Conservation (phyloP, 2,888 invertebrate genomes). For the Molorchus minor region DNA sequence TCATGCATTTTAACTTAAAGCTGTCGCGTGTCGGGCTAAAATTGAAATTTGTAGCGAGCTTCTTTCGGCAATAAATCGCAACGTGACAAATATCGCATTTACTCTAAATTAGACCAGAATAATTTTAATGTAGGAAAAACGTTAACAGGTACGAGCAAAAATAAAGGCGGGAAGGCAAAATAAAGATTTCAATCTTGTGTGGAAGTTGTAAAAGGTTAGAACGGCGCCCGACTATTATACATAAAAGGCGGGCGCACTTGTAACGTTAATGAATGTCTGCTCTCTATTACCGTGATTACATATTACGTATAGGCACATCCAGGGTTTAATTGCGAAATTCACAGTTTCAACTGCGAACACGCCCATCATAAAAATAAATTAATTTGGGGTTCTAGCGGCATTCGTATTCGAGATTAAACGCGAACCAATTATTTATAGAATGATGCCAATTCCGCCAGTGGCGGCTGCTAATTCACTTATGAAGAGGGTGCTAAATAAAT, state of each 20-base stretch:
- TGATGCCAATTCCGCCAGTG: constrained; percentile 33
- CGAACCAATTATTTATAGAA: constrained; percentile 43
- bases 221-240: constrained; percentile 46
- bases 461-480: too few species aligned
- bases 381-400: constrained; percentile 40
- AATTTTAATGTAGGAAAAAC: constrained; percentile 21
- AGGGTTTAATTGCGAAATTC: constrained; percentile 53
- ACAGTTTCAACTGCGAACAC: constrained; percentile 46
- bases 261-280: constrained; percentile 50
- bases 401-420: constrained; percentile 37
- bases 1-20: constrained; percentile 5
- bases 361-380: constrained; percentile 51
- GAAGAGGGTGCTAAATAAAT: too few species aligned
- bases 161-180: constrained; percentile 24
- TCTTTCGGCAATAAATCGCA: constrained; percentile 20
- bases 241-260: constrained; percentile 49
- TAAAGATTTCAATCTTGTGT: constrained; percentile 31
- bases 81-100: constrained; percentile 19
- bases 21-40: constrained; percentile 5
- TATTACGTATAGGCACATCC: constrained; percentile 51
- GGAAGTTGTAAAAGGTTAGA: constrained; percentile 43
- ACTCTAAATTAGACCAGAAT: constrained; percentile 18
- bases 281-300: constrained; percentile 51
- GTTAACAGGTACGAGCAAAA: constrained; percentile 13
- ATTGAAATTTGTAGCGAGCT: constrained; percentile 12